Percentiles rank a stretch among this genome's conserved stretches.
These are phyloP conservation scores for Pandemis heparana DNA, from an alignment of 2,888 invertebrate species.

Conservation along the genomic window DNA sequence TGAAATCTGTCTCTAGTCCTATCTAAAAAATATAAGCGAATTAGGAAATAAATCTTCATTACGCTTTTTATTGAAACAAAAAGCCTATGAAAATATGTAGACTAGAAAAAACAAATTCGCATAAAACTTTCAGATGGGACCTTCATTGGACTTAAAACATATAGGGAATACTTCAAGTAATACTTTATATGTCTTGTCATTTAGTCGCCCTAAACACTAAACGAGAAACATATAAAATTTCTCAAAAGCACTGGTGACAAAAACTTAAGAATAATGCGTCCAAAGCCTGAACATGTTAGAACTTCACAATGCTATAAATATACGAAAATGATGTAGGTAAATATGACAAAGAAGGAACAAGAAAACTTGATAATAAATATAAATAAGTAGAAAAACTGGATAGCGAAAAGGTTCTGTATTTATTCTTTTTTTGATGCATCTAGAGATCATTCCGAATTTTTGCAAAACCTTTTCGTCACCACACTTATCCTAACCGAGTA, in stretches of 20 bases:
- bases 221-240: slow-evolving; percentile 80
- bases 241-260: slow-evolving; percentile 49
- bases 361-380: slow-evolving; percentile 48
- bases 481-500: slow-evolving; percentile 51
- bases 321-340: slow-evolving; percentile 38
- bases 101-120: slow-evolving; percentile 51
- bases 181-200: slow-evolving; percentile 83
- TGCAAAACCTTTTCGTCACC: slow-evolving; percentile 40
- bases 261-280: slow-evolving; percentile 37
- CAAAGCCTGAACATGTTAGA: slow-evolving; percentile 43
- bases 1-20: slow-evolving; percentile 46
- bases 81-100: slow-evolving; percentile 62
- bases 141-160: slow-evolving; percentile 63
- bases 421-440: slow-evolving; percentile 18
- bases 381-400: slow-evolving; percentile 54
- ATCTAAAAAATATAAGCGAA: slow-evolving; percentile 56
- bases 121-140: slow-evolving; percentile 50
- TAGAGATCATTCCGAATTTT: slow-evolving; percentile 28
- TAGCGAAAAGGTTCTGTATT: slow-evolving; percentile 55
- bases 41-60: slow-evolving; percentile 56
- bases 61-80: slow-evolving; percentile 59
- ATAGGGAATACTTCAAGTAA: slow-evolving; percentile 78
- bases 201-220: slow-evolving; percentile 85
- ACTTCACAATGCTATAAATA: slow-evolving; percentile 44
- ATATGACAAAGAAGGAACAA: slow-evolving; percentile 54